phyloP scores from a whole-genome alignment of 2,113 vertebrate genomes.

The Aptenodytes patagonicus region DNA sequence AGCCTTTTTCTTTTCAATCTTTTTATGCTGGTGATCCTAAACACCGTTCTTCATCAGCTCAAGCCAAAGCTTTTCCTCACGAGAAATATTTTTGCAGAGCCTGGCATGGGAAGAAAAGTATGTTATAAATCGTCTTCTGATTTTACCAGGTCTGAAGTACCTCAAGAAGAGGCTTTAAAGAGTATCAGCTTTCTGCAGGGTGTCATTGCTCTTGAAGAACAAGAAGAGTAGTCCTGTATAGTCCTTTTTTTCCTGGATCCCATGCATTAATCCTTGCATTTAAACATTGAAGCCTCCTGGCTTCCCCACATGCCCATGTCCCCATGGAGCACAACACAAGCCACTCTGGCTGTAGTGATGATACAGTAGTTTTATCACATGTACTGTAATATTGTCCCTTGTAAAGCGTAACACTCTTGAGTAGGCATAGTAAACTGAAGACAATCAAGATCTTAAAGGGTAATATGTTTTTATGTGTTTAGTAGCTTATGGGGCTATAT shows the following conservation, averaged over 20 bases:
- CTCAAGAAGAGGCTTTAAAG: not conserved
- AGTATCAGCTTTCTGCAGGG: not conserved
- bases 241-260: not conserved
- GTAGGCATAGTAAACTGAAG: constrained; percentile 16
- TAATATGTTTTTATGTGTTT: not conserved
- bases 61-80: not conserved
- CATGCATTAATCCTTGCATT: not conserved
- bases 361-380: not conserved
- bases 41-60: not conserved
- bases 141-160: not conserved
- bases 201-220: not conserved
- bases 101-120: not conserved
- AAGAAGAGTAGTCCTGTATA: not conserved
- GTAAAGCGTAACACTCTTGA: not conserved
- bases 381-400: not conserved
- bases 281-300: not conserved
- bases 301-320: not conserved
- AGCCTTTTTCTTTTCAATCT: not conserved
- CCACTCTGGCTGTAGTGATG: not conserved
- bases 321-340: accelerated
- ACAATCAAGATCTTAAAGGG: constrained; percentile 8
- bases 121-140: not conserved
- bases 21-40: not conserved
- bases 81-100: not conserved
- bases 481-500: not conserved